Base-by-base conservation (phyloP, 2,888 invertebrate genomes). In the Bhutanitis thaidina region DNA sequence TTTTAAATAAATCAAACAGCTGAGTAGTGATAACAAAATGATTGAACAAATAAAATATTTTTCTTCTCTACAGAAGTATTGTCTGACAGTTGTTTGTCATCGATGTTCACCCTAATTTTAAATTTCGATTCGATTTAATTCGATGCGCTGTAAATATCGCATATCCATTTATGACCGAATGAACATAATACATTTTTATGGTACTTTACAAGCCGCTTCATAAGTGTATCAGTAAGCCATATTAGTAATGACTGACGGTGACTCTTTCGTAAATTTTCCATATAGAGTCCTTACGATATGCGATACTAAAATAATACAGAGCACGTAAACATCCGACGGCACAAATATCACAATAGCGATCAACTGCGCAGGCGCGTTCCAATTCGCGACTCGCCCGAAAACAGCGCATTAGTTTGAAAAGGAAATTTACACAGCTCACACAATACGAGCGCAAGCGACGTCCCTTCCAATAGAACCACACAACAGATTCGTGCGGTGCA, bases 341-440 rank as follows among this genome's bases (percentile, higher is more conserved):
- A 44, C 29, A 32, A 34, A 50, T 50, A 44, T 50, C 38, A 40
- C 47, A 48, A 48, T 27, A 37, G 43, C 20, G 15, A 30, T 30
- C 49, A 15, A 10, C 14, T 36, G 29, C 45, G 44, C 36, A 30
- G 56, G 57, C 57, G 59, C 52, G 55, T 53, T 37, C 49, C 47
- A 37, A 51, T 54, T 47, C 50, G 36, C 48, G 48, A 50, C 46
- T 50, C 49, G 29, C 47, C 47, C 39, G 52, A 48, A 52, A 61
- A 50, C 62, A 56, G 62, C 62, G 54, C 56, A 41, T 53, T 64
- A 64, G 64, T 65, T 63, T 61, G 27, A 27, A 5, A 20, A 71
- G 69, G 71, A 68, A 65, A 77, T 74, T 71, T 65, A 67, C 64
- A 72, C 65, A 71, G 61, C 58, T 62, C 64, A 59, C 61, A 66